Evolutionary conservation across 2,113 vertebrate species (phyloP).

Genomic region (Hyperopisus bebe): DNA sequence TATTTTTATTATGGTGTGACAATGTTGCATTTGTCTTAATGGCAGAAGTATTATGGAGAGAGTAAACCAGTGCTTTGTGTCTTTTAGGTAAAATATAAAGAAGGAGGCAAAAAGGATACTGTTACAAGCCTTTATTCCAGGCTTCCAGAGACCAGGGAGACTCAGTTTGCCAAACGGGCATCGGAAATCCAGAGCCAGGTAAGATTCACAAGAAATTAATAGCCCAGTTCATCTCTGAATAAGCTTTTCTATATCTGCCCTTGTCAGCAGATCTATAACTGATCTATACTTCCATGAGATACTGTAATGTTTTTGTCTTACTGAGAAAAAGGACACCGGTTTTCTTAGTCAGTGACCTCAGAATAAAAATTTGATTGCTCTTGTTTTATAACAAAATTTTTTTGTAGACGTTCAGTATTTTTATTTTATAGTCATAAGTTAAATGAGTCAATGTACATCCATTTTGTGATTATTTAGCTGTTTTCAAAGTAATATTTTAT

Average conservation of each 20-base stretch:
- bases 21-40: not conserved
- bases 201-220: not conserved
- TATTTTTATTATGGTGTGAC: not conserved
- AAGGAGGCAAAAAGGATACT: slow-evolving; percentile 34
- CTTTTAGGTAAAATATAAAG: slow-evolving; percentile 34
- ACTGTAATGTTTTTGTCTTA: not conserved
- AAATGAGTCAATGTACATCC: not conserved
- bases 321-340: not conserved
- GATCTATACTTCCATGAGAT: not conserved
- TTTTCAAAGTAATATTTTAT: not conserved
- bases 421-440: not conserved
- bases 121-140: slow-evolving; percentile 29
- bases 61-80: not conserved
- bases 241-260: not conserved
- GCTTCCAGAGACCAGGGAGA: slow-evolving; percentile 33
- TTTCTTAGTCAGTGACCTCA: not conserved
- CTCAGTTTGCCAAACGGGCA: slow-evolving; percentile 20
- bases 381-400: not conserved
- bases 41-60: not conserved
- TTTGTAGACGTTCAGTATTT: not conserved
- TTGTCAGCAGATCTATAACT: not conserved
- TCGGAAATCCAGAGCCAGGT: slow-evolving; percentile 33
- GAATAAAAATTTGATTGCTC: not conserved
- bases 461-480: not conserved
- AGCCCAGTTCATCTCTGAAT: not conserved